These are phyloP conservation scores for Dynastes hyllus DNA, from an alignment of 2,888 invertebrate species.

Conservation along the genomic window DNA sequence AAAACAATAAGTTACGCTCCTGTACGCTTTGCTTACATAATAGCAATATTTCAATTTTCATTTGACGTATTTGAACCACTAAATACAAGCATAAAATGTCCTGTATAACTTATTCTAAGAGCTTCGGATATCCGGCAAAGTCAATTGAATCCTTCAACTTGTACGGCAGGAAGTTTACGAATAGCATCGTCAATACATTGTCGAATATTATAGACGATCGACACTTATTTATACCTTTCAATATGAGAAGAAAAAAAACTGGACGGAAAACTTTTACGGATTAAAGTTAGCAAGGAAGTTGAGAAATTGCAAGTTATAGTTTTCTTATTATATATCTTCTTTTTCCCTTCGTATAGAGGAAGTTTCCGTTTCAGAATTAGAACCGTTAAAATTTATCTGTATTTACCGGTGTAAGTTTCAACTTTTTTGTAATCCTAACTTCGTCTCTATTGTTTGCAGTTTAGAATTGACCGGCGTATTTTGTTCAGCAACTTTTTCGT, in stretches of 20 bases:
- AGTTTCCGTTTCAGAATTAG: slow-evolving; percentile 1
- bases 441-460: too few species aligned
- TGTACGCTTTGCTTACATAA: too few species aligned
- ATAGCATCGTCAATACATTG: not conserved
- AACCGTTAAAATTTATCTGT: slow-evolving; percentile 26
- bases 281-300: slow-evolving; percentile 3
- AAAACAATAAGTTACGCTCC: too few species aligned
- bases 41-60: too few species aligned
- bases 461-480: too few species aligned
- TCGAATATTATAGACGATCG: slow-evolving; percentile 14
- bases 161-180: not conserved
- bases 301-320: slow-evolving; percentile 22
- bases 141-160: not conserved
- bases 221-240: slow-evolving; percentile 13
- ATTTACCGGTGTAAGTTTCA: too few species aligned
- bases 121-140: not conserved
- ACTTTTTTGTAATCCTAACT: too few species aligned
- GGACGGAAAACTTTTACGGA: slow-evolving; percentile 16
- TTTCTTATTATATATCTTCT: not conserved
- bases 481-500: too few species aligned
- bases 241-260: not conserved
- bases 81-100: too few species aligned
- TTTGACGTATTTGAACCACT: too few species aligned
- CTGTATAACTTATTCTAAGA: too few species aligned
- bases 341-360: not conserved